phyloP scores from a whole-genome alignment of 1,140 invertebrate species.

The Pantala flavescens region DNA sequence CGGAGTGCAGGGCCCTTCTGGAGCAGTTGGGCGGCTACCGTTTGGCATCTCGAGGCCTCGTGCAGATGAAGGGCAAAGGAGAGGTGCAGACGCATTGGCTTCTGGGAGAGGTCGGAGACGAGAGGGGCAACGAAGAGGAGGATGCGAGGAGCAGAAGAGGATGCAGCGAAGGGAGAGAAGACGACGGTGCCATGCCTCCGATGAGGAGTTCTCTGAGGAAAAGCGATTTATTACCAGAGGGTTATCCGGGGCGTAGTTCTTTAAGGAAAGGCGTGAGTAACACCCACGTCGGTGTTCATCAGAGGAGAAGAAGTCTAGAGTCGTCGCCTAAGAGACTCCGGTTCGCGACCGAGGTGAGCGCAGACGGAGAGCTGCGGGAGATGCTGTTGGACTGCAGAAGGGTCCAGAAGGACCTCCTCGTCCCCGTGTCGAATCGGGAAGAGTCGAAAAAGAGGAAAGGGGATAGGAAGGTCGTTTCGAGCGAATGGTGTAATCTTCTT shows the following conservation, averaged over 20 bases:
- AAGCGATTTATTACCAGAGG: background rate
- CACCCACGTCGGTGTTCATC: background rate
- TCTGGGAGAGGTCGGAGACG: constrained; percentile 53
- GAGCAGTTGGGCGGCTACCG: constrained; percentile 69
- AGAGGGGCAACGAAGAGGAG: constrained; percentile 6
- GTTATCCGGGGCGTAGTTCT: background rate
- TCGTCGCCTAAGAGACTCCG: background rate
- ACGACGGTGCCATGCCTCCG: background rate
- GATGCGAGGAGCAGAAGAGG: background rate
- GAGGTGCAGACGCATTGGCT: constrained; percentile 81
- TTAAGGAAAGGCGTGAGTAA: background rate
- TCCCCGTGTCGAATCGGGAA: background rate
- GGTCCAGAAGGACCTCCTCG: background rate
- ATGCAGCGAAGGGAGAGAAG: background rate
- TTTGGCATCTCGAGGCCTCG: constrained; percentile 62
- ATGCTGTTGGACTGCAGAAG: background rate
- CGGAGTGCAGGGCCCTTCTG: constrained; percentile 57
- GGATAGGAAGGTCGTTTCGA: background rate
- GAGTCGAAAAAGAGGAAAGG: background rate
- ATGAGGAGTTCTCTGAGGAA: background rate
- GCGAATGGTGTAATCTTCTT: background rate
- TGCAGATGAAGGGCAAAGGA: constrained; percentile 79
- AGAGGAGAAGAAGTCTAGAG: background rate
- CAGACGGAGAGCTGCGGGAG: background rate
- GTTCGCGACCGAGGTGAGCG: background rate